Evolutionary conservation across 2,113 vertebrate species (phyloP), one percentile per base, ranked within the genome.

Genomic region (Edolisoma coerulescens): DNA sequence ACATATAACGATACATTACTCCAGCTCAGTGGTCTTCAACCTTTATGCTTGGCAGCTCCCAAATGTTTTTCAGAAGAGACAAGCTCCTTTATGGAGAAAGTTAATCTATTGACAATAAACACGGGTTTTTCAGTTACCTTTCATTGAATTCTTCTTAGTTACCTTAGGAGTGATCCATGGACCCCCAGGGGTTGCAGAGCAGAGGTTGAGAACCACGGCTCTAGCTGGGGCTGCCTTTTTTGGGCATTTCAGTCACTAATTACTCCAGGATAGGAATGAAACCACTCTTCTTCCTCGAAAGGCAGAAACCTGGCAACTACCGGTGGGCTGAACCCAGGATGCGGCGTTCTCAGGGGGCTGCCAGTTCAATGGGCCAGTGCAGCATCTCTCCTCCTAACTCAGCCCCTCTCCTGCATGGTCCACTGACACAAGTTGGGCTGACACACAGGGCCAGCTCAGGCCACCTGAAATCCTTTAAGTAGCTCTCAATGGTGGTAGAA

Each of bases 11-110:
- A 76, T 47, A 87, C 44, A 95, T 89, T 94, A 91, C 81, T 91
- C 56, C 81, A 93, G 81, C 86, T 96, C 91, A 84, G 86, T 91
- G 84, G 59, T 91, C 91, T 95, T 87, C 93, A 96, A 67, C 76
- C 91, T 95, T 92, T 92, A 89, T 71, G 76, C 93, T 92, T 4
- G 0, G 94, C 84, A 96, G 73, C 44, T 73, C 67, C 77, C 39
- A 90, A 71, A 95, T 47, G 56, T 84, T 92, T 90, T 88, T 81
- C 52, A 89, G 89, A 41, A 84, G 56, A 92, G 30, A 74, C 60
- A 75, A 75, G 77, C 73, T 87, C 73, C 68, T 92, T 91, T 70
- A 78, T 5, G 1, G 63, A 56, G 39, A 84, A 84, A 86, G 76
- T 59, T 95, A 84, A 90, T 81, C 60, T 82, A 95, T n/a, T 87